These are phyloP conservation scores for Urechis unicinctus DNA, from an alignment of 2,888 invertebrate genomes.

Conservation along the genomic window DNA sequence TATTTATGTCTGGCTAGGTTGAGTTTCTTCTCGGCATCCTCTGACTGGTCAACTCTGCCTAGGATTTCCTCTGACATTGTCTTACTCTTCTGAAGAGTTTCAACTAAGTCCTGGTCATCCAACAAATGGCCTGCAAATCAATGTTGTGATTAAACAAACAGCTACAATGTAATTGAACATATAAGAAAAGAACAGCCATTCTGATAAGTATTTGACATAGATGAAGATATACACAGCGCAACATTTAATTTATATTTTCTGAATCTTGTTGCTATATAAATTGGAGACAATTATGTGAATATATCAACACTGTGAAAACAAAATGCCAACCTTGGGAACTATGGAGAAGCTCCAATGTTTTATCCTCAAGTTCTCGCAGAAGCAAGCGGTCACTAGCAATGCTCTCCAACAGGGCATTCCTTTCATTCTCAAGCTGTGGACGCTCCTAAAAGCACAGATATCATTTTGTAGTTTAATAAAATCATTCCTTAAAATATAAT, in stretches of 20 bases:
- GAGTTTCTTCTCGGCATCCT: slow-evolving; percentile 44
- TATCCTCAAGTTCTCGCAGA: slow-evolving; percentile 45
- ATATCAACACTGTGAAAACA: too few relatives aligned
- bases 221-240: too few relatives aligned
- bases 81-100: slow-evolving; percentile 45
- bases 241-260: too few relatives aligned
- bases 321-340: slow-evolving; percentile 46
- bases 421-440: slow-evolving; percentile 40
- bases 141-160: slow-evolving; percentile 46
- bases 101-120: slow-evolving; percentile 46
- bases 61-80: slow-evolving; percentile 44
- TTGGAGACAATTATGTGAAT: too few relatives aligned
- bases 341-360: slow-evolving; percentile 45
- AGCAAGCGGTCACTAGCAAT: slow-evolving; percentile 41
- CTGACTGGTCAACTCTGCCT: slow-evolving; percentile 39
- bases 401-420: slow-evolving; percentile 39
- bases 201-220: too few relatives aligned
- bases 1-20: slow-evolving; percentile 44
- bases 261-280: too few relatives aligned
- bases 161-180: slow-evolving; percentile 41
- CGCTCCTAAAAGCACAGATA: slow-evolving; percentile 30
- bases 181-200: too few relatives aligned
- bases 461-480: too few relatives aligned
- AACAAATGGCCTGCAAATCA: slow-evolving; percentile 39
- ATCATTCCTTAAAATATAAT: too few relatives aligned